Base-by-base conservation (phyloP, 2,113 vertebrate genomes). In the Percina caprodes region DNA sequence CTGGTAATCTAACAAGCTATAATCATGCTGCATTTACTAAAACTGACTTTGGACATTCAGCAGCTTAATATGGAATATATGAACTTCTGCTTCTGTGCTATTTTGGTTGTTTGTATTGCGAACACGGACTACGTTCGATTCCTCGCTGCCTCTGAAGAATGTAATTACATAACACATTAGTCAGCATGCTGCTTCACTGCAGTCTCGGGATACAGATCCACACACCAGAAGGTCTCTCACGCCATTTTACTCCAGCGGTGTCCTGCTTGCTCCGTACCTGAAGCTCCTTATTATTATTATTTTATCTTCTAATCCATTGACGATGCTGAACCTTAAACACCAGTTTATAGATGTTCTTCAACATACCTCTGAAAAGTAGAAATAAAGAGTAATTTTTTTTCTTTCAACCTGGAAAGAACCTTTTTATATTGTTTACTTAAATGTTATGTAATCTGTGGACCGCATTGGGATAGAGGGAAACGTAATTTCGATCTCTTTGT, bases 141-240 rank as follows among this genome's bases (percentile, higher is more conserved):
- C 6, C 0, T 49, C 5, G 3, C 33, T 48, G 77, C 70, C 65
- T 82, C 65, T 48, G 10, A 79, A 54, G 51, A 55, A 52, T 67
- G 2, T 71, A 51, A 59, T 80, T 72, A 83, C 39, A 18, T 61
- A 77, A 69, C 69, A 26, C 23, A 13, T 70, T 74, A 56, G 69
- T 80, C 51, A 65, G 81, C 49, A 35, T 14, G 58, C 55, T 30
- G 46, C 58, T n/a, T n/a, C 9, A 15, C 68, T 74, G 46, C 35
- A 69, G 72, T 49, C n/a, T 49, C 19, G 11, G 78, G 63, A 74
- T n/a, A 49, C 68, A 33, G 30, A 60, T 54, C 42, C 52, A 68
- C 9, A 14, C 55, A 56, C 66, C 56, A 79, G 68, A 56, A 13
- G 12, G 21, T 9, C 55, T 42, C 16, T 59, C 24, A 51, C 56